Evolutionary conservation across 2,113 vertebrate species (phyloP).

Genomic region (Lasiurus borealis): DNA sequence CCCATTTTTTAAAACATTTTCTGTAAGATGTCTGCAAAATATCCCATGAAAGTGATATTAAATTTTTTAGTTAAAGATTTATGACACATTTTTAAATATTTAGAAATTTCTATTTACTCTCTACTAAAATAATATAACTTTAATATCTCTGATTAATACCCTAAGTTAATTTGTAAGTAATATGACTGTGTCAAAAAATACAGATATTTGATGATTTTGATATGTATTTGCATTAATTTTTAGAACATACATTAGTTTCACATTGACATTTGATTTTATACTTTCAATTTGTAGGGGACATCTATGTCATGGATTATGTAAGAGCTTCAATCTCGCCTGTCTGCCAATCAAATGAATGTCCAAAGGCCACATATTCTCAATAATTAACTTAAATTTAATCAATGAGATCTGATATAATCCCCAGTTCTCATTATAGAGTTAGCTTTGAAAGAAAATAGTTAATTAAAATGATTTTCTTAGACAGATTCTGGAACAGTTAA

Average conservation of each 20-base stretch:
- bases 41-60: not conserved
- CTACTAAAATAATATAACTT: not conserved
- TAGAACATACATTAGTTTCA: not conserved
- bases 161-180: not conserved
- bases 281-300: not conserved
- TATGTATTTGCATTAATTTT: not conserved
- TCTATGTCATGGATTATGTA: not conserved
- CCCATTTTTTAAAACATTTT: not conserved
- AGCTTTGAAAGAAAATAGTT: not conserved
- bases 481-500: not conserved
- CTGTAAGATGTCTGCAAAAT: not conserved
- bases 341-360: not conserved
- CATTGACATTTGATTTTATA: not conserved
- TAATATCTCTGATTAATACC: not conserved
- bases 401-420: not conserved
- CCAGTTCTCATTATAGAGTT: not conserved
- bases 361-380: not conserved
- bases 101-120: not conserved
- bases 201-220: not conserved
- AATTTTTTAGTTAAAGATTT: not conserved
- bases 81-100: not conserved
- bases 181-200: not conserved
- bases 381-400: not conserved
- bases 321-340: not conserved
- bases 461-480: conserved; percentile 45